Percentiles rank a stretch among this genome's conserved stretches.
Conservation (phyloP, 2,113 vertebrate genomes). For the Percopsis transmontana region DNA sequence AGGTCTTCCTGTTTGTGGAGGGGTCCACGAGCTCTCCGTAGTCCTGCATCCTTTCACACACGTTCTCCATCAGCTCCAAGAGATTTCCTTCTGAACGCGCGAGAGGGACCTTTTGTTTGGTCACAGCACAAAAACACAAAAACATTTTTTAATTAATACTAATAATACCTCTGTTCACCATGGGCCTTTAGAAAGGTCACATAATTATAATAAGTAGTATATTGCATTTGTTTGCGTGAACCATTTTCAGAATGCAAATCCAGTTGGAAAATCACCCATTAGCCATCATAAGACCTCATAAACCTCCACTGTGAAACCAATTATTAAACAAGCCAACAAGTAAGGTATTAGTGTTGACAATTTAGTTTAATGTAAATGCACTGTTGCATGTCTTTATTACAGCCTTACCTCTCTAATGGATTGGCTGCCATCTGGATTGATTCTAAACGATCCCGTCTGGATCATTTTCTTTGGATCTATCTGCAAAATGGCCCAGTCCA, state of each 20-base stretch:
- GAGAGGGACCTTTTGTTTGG: slow-evolving; percentile 83
- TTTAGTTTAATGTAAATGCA: no score
- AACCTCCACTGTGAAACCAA: background rate
- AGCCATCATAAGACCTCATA: no score
- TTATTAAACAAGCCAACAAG: background rate
- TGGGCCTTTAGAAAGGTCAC: no score
- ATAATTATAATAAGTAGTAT: no score
- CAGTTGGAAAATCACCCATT: no score
- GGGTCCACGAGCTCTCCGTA: slow-evolving; percentile 86
- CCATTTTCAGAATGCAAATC: no score
- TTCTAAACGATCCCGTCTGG: slow-evolving; percentile 93
- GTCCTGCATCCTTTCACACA: slow-evolving; percentile 94
- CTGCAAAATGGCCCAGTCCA: slow-evolving; percentile 94
- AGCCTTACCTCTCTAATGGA: slow-evolving; percentile 88
- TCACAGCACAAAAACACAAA: background rate
- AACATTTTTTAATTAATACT: background rate
- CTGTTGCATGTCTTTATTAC: background rate
- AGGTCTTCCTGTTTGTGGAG: slow-evolving; percentile 82
- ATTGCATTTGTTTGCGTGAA: no score
- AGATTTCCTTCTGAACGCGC: slow-evolving; percentile 91
- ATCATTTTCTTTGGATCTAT: slow-evolving; percentile 93
- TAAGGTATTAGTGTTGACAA: no score
- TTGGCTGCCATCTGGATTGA: slow-evolving; percentile 96
- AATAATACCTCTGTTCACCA: no score
- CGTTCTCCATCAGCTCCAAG: slow-evolving; percentile 88